Conservation (phyloP, 1,140 invertebrate genomes). For the Drosophila persimilis region DNA sequence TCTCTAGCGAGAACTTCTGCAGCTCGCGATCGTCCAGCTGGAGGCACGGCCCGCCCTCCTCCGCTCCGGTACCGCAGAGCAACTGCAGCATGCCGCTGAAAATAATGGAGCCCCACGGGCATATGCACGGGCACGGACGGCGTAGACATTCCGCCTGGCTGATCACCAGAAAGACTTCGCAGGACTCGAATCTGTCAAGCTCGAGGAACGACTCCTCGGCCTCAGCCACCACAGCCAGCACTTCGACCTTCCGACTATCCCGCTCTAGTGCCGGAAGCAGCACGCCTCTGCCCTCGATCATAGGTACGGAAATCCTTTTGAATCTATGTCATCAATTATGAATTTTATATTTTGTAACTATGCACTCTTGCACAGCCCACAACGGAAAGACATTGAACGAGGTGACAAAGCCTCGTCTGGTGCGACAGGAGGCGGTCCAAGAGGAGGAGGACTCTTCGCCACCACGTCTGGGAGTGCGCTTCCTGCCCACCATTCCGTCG, state of each 20-base stretch:
- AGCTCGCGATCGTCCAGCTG: slow-evolving; percentile 92
- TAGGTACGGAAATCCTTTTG: slow-evolving; percentile 46
- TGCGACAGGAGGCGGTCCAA: slow-evolving; percentile 89
- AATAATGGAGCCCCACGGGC: slow-evolving; percentile 86
- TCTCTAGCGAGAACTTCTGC: slow-evolving; percentile 94
- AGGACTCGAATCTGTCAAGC: slow-evolving; percentile 94
- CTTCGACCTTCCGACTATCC: slow-evolving; percentile 92
- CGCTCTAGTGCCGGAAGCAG: slow-evolving; percentile 88
- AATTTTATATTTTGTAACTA: neutral
- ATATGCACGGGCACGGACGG: slow-evolving; percentile 83
- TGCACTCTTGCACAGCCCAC: slow-evolving; percentile 47
- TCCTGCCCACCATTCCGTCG: slow-evolving; percentile 91
- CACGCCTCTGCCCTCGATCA: slow-evolving; percentile 75
- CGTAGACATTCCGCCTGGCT: slow-evolving; percentile 92
- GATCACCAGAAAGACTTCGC: slow-evolving; percentile 93
- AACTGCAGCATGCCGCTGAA: slow-evolving; percentile 90
- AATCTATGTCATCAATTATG: no score
- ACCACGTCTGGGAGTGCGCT: slow-evolving; percentile 86
- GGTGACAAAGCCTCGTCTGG: slow-evolving; percentile 85
- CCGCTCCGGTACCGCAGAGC: slow-evolving; percentile 55
- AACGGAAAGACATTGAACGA: slow-evolving; percentile 69
- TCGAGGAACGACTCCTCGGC: slow-evolving; percentile 95
- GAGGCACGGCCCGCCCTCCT: slow-evolving; percentile 88
- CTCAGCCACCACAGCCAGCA: slow-evolving; percentile 91
- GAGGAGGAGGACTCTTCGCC: slow-evolving; percentile 88